phyloP scores from a whole-genome alignment of 2,888 invertebrate species.

The Carterocephalus palaemon region DNA sequence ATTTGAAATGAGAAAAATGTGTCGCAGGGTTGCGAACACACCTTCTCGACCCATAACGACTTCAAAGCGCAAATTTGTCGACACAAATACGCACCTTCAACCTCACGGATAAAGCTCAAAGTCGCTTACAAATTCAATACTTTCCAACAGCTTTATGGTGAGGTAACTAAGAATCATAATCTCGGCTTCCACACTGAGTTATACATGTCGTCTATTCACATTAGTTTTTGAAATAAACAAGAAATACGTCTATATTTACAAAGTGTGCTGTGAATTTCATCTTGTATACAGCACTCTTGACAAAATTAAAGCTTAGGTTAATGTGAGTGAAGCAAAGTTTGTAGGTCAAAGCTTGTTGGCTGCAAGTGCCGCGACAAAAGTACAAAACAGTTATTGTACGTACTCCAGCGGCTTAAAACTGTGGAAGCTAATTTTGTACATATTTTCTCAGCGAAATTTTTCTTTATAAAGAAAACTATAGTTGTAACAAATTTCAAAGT shows the following conservation, averaged over 20 bases:
- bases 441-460: too few species aligned
- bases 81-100: slow-evolving; percentile 34
- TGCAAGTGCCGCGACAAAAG: slow-evolving; percentile 6
- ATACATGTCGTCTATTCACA: slow-evolving; percentile 65
- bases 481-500: too few species aligned
- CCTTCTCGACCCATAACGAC: slow-evolving; percentile 28
- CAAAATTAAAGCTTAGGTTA: slow-evolving; percentile 20
- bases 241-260: slow-evolving; percentile 42
- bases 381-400: slow-evolving; percentile 10
- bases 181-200: slow-evolving; percentile 59
- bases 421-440: not conserved
- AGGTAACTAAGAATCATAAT: slow-evolving; percentile 60
- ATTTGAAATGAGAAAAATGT: slow-evolving; percentile 76
- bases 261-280: slow-evolving; percentile 16
- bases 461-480: too few species aligned
- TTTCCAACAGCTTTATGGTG: slow-evolving; percentile 33
- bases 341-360: slow-evolving; percentile 16
- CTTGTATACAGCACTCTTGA: slow-evolving; percentile 9
- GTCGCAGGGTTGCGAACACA: slow-evolving; percentile 57
- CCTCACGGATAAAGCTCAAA: slow-evolving; percentile 32
- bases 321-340: slow-evolving; percentile 16
- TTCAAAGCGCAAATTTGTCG: slow-evolving; percentile 22
- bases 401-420: slow-evolving; percentile 1
- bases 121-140: slow-evolving; percentile 20
- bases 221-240: slow-evolving; percentile 69